phyloP scores from a whole-genome alignment of 2,797 vertebrate genomes.

The Acanthurus lineatus region DNA sequence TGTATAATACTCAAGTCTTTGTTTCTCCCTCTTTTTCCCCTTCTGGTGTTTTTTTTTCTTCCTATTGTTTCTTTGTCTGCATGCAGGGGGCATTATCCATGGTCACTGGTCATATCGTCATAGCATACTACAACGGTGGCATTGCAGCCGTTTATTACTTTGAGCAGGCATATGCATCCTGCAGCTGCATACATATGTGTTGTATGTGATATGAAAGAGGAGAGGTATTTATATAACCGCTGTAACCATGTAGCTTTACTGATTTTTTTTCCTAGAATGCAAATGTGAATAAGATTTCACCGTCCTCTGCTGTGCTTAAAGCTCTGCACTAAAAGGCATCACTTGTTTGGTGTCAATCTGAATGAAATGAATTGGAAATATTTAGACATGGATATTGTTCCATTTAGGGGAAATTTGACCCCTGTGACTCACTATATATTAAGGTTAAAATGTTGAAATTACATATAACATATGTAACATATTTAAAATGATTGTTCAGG shows the following conservation, averaged over 20 bases:
- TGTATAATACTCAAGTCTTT: constrained; percentile 30
- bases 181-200: neutral
- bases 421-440: too few relatives aligned
- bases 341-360: neutral
- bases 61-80: neutral
- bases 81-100: constrained; percentile 8
- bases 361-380: too few relatives aligned
- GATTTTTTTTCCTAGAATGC: neutral
- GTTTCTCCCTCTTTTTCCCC: constrained; percentile 8
- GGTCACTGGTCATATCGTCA: constrained; percentile 20
- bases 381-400: too few relatives aligned
- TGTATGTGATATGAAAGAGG: constrained; percentile 14
- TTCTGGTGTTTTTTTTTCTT: neutral
- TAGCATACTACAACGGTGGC: neutral
- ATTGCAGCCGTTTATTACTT: neutral
- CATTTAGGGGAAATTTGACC: too few relatives aligned
- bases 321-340: too few relatives aligned
- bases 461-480: too few relatives aligned
- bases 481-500: too few relatives aligned
- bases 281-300: neutral
- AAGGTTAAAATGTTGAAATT: too few relatives aligned
- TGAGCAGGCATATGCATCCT: constrained; percentile 5
- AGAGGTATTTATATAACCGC: constrained; percentile 5
- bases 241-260: neutral
- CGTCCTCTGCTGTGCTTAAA: neutral